Evolutionary conservation across 1,140 invertebrate species (phyloP), one percentile per base, ranked within the genome.

Genomic region (Idris sp.): DNA sequence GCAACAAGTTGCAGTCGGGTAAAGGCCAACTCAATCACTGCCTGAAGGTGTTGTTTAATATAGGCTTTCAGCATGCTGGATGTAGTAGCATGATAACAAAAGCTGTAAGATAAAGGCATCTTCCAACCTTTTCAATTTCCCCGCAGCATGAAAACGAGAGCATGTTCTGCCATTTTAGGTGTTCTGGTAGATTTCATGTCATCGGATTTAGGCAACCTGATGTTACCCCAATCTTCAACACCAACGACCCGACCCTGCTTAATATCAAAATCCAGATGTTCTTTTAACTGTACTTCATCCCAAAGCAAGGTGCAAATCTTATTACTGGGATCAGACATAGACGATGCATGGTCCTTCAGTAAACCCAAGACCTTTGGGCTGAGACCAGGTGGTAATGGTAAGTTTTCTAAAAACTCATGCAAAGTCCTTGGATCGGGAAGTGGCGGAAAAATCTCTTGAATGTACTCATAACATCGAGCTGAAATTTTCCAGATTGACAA

Each of bases 221-320:
- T n/a, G 7, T 62, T 22, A 1, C 59, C 59, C 59, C 59, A 62
- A 26, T 62, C 38, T 35, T 62, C 58, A 5, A 62, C 44, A 4
- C 58, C 58, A 31, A 43, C 10, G 1, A 62, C 18, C 0, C n/a
- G 38, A 0, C 58, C 58, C 15, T 6, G 41, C 13, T 8, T 15
- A 0, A 31, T 16, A 9, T 41, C 14, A 0, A 49, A 40, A 7
- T 62, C 58, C 5, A 62, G 13, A 10, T 62, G 44, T 22, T 15
- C 10, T 2, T n/a, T 6, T n/a, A 62, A 13, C 16, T 26, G 1
- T 10, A 62, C 44, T 51, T 62, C 44, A 9, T 62, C 58, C 58
- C 58, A 62, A 4, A 62, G 2, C 6, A 62, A 33, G 2, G 8
- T 9, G 16, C 58, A 62, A 5, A 41, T 6, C n/a, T 62, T 49